phyloP scores from a whole-genome alignment of 2,113 vertebrate species.

The Apteryx mantelli region DNA sequence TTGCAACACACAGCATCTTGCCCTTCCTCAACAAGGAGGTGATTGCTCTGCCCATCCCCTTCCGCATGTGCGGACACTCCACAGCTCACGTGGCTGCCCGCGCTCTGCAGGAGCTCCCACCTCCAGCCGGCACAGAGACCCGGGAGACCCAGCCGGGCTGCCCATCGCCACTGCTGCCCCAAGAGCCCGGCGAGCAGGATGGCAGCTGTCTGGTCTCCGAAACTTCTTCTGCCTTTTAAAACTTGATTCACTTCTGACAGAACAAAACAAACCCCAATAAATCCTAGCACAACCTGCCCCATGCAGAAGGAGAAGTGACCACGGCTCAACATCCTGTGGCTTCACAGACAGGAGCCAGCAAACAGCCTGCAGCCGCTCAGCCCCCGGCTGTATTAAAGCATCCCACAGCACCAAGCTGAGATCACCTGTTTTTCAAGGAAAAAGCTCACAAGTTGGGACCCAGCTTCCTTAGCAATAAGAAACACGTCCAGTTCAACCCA shows the following conservation, averaged over 20 bases:
- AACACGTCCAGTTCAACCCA: fast-evolving
- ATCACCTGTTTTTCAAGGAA: fast-evolving
- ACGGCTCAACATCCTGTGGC: fast-evolving
- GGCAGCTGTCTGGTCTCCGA: neutral
- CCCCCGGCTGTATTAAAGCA: neutral
- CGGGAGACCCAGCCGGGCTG: too few species aligned
- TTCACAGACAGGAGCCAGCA: neutral
- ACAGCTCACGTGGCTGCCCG: too few species aligned
- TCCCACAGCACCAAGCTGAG: neutral
- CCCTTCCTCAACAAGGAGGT: neutral
- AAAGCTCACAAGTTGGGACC: fast-evolving
- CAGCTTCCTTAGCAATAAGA: fast-evolving
- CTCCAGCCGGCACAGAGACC: neutral
- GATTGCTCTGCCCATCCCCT: neutral
- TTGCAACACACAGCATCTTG: fast-evolving
- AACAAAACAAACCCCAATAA: neutral
- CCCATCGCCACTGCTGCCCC: neutral
- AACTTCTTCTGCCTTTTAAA: neutral
- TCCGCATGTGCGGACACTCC: neutral
- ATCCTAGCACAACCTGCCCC: too few species aligned
- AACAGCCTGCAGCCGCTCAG: neutral
- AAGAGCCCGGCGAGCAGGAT: neutral
- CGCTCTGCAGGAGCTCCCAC: neutral
- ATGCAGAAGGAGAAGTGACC: fast-evolving
- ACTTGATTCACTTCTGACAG: neutral